These are phyloP conservation scores for Eristalis arbustorum DNA, from an alignment of 2,888 invertebrate species.

Conservation along the genomic window DNA sequence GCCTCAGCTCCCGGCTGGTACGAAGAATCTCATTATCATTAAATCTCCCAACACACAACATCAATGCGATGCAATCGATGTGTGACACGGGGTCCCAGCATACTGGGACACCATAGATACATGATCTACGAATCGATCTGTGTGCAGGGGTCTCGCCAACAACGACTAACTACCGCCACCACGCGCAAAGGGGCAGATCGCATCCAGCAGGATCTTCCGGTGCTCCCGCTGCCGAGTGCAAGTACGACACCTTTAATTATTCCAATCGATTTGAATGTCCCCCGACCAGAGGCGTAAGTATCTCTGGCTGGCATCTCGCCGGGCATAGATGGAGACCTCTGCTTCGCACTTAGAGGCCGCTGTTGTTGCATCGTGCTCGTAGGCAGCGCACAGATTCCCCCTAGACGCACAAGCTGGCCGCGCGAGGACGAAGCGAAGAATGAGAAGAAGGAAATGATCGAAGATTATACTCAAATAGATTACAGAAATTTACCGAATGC, in stretches of 20 bases:
- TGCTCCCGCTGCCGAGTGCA: slow-evolving; percentile 39
- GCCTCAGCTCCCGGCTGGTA: slow-evolving; percentile 13
- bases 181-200: not conserved
- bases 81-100: slow-evolving; percentile 42
- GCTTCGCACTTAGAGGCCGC: slow-evolving; percentile 39
- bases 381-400: slow-evolving; percentile 20
- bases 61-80: slow-evolving; percentile 52
- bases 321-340: slow-evolving; percentile 4
- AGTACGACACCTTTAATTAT: slow-evolving; percentile 71
- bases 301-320: slow-evolving; percentile 36
- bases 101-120: slow-evolving; percentile 52
- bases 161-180: slow-evolving; percentile 41
- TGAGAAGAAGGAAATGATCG: slow-evolving; percentile 62
- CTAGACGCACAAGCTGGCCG: slow-evolving; percentile 3
- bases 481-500: slow-evolving; percentile 69
- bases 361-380: slow-evolving; percentile 2
- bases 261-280: slow-evolving; percentile 70
- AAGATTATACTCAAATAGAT: slow-evolving; percentile 70
- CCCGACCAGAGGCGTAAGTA: slow-evolving; percentile 61
- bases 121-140: slow-evolving; percentile 54
- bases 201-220: not conserved
- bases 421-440: slow-evolving; percentile 27
- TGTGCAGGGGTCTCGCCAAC: slow-evolving; percentile 35
- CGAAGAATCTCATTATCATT: slow-evolving; percentile 47
- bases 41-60: slow-evolving; percentile 47